Base-by-base conservation (phyloP, 1,140 invertebrate genomes). In the Sycobia sp. region DNA sequence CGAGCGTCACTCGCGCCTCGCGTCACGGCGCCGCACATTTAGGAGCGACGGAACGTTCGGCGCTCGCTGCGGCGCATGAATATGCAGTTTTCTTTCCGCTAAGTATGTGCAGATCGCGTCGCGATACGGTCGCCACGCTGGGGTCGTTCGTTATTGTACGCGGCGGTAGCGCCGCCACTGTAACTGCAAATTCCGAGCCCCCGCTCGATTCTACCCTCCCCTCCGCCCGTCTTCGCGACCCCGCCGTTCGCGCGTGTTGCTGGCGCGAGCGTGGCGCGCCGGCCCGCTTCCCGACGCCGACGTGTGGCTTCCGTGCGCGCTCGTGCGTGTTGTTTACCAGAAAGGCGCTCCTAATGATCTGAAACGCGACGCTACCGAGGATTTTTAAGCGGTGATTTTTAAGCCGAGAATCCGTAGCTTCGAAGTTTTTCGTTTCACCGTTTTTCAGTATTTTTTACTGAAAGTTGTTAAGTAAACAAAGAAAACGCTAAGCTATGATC, bases 91-190 rank as follows among this genome's bases (percentile, higher is more conserved):
- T 71, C 73, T 11, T 70, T 72, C 73, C 74, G 78, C 78, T 80
- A 80, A 80, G 79, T 81, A 79, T 79, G 78, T 75, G 76, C 77
- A 80, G 79, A 82, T 80, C 79, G 79, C 76, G 76, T 76, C 71
- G 76, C 76, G 78, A 79, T 80, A 80, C 74, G 76, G 73, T 73
- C 71, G 73, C 66, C 58, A n/a, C n/a, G n/a, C n/a, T n/a, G n/a
- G n/a, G 71, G 73, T 75, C 78, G 78, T 80, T 80, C 78, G 76
- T 81, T 81, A 81, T 80, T 78, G 77, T 80, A 76, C 75, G 72
- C 71, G 73, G 73, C 76, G 77, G 73, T 69, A 68, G 73, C n/a
- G 62, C 72, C 66, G 64, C 71, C 54, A 67, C 61, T 62, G 67
- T 65, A 66, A 72, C 70, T 69, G 70, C 70, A 70, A 74, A 74